Conservation (phyloP, 2,113 vertebrate genomes). For the Rynchops niger region DNA sequence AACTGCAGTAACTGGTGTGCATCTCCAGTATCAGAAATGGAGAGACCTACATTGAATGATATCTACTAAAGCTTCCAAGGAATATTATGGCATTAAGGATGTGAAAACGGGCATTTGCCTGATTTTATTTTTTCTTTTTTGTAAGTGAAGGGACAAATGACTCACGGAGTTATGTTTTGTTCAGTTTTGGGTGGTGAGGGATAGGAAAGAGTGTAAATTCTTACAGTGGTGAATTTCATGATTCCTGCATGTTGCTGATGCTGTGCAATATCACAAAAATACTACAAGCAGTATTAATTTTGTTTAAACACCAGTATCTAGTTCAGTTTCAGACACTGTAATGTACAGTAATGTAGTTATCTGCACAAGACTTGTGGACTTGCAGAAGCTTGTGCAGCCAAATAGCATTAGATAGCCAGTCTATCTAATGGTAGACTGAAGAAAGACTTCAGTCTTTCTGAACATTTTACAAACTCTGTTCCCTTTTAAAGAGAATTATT, state of each 20-base stretch:
- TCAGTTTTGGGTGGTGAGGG: not conserved
- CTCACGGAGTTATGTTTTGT: not conserved
- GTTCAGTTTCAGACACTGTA: not conserved
- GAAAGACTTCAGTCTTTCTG: not conserved
- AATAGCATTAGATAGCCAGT: no score
- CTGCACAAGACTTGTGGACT: not conserved
- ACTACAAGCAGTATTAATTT: not conserved
- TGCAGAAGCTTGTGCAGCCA: not conserved
- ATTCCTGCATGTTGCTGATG: not conserved
- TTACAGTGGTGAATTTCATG: not conserved
- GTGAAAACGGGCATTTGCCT: not conserved
- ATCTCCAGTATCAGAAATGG: not conserved
- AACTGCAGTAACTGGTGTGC: not conserved
- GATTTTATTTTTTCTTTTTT: not conserved
- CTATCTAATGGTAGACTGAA: no score
- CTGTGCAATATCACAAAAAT: not conserved
- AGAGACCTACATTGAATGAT: not conserved
- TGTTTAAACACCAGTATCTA: not conserved
- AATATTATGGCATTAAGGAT: not conserved
- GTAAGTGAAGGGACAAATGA: not conserved
- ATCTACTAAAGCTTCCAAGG: not conserved
- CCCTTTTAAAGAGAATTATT: not conserved
- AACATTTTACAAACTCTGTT: not conserved
- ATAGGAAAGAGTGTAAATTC: not conserved
- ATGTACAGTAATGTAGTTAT: not conserved